These are phyloP conservation scores for Caradrina kadenii DNA, from an alignment of 2,888 invertebrate genomes.

Conservation along the genomic window DNA sequence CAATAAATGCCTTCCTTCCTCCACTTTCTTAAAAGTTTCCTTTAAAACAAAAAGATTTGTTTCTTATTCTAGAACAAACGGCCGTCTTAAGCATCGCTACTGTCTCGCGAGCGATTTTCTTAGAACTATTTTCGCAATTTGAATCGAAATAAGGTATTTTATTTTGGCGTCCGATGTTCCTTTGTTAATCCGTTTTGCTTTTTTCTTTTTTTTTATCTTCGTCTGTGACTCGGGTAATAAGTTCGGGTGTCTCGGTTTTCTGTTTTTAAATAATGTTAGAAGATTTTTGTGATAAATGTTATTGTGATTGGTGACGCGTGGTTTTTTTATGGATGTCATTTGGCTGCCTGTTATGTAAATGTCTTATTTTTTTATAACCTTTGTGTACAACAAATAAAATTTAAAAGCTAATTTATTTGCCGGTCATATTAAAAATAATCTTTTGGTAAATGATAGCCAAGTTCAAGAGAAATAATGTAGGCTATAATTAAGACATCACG, in stretches of 20 bases:
- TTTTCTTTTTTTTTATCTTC: conserved; percentile 30
- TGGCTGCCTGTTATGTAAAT: neutral
- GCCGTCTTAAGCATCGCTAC: conserved; percentile 71
- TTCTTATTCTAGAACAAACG: conserved; percentile 84
- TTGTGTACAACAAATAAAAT: neutral
- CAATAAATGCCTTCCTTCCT: conserved; percentile 90
- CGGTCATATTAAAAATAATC: too few species aligned
- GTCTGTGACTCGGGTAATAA: conserved; percentile 28
- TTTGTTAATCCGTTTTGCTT: conserved; percentile 57
- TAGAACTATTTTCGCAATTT: conserved; percentile 69
- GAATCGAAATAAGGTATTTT: conserved; percentile 68
- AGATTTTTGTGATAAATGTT: neutral
- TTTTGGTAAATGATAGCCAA: too few species aligned
- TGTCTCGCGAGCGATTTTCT: conserved; percentile 64
- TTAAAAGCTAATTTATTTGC: too few species aligned
- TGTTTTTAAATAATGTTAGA: conserved; percentile 13
- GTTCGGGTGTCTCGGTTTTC: conserved; percentile 17
- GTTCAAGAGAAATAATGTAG: too few species aligned
- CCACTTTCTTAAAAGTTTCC: conserved; percentile 89
- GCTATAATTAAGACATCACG: too few species aligned
- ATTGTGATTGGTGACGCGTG: neutral
- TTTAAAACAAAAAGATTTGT: conserved; percentile 89
- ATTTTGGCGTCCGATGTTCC: conserved; percentile 62
- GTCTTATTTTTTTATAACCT: neutral
- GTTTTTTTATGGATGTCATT: neutral